Percentiles rank a stretch among this genome's conserved stretches.
Conservation (phyloP, 1,140 invertebrate genomes). For the Lordiphosa stackelbergi region DNA sequence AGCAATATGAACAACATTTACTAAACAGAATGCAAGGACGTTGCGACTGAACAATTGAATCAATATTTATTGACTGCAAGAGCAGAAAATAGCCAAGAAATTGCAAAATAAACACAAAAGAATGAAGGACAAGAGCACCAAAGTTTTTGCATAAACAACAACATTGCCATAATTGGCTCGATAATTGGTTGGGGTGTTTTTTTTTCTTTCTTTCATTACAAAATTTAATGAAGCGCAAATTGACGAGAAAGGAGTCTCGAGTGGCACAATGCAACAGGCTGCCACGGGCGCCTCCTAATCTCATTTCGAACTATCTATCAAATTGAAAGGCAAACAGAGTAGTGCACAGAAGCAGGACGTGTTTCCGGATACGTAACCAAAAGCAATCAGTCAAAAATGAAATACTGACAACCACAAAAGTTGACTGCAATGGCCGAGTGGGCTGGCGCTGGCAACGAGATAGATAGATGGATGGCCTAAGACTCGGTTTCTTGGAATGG, state of each 20-base stretch:
- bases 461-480: slow-evolving; percentile 44
- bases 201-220: slow-evolving; percentile 13
- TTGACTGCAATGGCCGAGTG: slow-evolving; percentile 45
- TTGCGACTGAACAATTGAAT: slow-evolving; percentile 39
- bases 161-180: slow-evolving; percentile 58
- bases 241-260: slow-evolving; percentile 18
- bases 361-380: slow-evolving; percentile 61
- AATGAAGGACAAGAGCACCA: slow-evolving; percentile 16
- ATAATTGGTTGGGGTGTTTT: slow-evolving; percentile 33
- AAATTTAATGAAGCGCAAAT: slow-evolving; percentile 69
- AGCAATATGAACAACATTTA: slow-evolving; percentile 15
- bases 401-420: slow-evolving; percentile 63
- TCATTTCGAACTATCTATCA: slow-evolving; percentile 54
- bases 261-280: slow-evolving; percentile 31
- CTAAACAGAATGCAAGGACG: slow-evolving; percentile 28
- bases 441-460: slow-evolving; percentile 1
- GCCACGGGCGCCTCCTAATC: slow-evolving; percentile 44
- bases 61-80: slow-evolving; percentile 64
- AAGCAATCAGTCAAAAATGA: slow-evolving; percentile 73
- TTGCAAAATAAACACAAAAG: slow-evolving; percentile 18
- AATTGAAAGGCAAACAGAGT: slow-evolving; percentile 23
- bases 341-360: slow-evolving; percentile 9
- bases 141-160: slow-evolving; percentile 46
- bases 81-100: slow-evolving; percentile 33
- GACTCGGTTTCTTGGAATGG: slow-evolving; percentile 38